phyloP scores from a whole-genome alignment of 1,140 invertebrate species.

The Euura lappo region DNA sequence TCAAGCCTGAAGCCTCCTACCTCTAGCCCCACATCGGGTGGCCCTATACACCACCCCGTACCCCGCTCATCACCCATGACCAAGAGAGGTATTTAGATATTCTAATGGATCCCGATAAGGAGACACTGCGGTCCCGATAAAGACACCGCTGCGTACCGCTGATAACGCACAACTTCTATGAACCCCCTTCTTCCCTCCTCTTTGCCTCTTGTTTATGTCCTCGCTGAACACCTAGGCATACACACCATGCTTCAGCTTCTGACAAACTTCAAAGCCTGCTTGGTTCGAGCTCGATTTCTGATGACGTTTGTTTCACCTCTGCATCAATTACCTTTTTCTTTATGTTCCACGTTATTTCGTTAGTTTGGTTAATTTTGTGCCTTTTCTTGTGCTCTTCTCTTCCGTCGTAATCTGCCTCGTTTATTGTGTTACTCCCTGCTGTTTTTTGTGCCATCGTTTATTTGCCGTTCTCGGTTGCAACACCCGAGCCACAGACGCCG shows the following conservation, averaged over 20 bases:
- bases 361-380: not conserved
- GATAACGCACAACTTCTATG: not conserved
- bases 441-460: not conserved
- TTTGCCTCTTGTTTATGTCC: not conserved
- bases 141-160: slow-evolving; percentile 6
- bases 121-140: slow-evolving; percentile 6
- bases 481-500: not conserved
- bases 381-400: not conserved
- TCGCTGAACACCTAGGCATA: slow-evolving; percentile 1
- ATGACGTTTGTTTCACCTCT: not conserved
- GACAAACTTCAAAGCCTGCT: not conserved
- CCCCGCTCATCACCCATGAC: not conserved
- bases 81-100: not conserved
- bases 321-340: not conserved
- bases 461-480: not conserved
- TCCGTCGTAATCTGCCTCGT: no score
- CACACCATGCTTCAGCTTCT: not conserved
- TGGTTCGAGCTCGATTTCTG: no score
- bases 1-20: not conserved
- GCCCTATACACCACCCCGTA: not conserved
- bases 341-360: not conserved
- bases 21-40: not conserved
- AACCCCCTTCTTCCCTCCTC: not conserved
- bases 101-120: slow-evolving; percentile 6
- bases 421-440: no score